phyloP scores from a whole-genome alignment of 2,797 vertebrate species.

The Microtus agrestis region DNA sequence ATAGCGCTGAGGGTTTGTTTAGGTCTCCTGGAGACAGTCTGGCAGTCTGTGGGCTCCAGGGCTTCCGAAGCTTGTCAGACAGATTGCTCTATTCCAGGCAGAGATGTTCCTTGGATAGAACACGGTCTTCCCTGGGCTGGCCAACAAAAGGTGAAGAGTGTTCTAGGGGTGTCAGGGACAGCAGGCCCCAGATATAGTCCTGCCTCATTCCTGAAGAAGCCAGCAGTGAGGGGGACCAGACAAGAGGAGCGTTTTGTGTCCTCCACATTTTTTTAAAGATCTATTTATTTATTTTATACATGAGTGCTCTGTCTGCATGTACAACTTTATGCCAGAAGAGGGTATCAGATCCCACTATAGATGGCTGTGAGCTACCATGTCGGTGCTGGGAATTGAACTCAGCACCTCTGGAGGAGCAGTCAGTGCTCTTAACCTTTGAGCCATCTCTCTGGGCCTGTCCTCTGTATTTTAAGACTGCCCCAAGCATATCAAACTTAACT shows the following conservation, averaged over 20 bases:
- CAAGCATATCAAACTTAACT: neutral
- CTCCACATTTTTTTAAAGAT: neutral
- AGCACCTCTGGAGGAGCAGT: neutral
- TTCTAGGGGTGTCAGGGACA: neutral
- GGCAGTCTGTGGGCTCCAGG: neutral
- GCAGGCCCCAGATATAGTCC: neutral
- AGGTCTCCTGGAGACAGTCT: conserved; percentile 46
- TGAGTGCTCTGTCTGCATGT: neutral
- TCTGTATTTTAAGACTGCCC: neutral
- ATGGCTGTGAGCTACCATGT: neutral
- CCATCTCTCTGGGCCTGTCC: neutral
- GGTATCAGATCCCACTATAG: neutral
- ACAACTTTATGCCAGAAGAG: neutral
- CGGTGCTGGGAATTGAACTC: neutral
- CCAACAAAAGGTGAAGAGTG: rapidly evolving
- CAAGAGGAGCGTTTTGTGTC: neutral
- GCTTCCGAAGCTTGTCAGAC: neutral
- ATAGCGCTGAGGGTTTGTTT: conserved; percentile 42
- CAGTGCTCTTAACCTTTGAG: neutral
- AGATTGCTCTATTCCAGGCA: neutral
- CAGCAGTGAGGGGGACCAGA: neutral
- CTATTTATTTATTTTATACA: neutral
- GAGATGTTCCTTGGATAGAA: neutral
- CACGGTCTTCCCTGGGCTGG: rapidly evolving
- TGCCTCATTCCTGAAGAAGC: neutral